A percentile compares a stretch with the other conserved stretches of the same genome.
phyloP scores from a whole-genome alignment of 2,797 vertebrate genomes.

The Coluber constrictor region DNA sequence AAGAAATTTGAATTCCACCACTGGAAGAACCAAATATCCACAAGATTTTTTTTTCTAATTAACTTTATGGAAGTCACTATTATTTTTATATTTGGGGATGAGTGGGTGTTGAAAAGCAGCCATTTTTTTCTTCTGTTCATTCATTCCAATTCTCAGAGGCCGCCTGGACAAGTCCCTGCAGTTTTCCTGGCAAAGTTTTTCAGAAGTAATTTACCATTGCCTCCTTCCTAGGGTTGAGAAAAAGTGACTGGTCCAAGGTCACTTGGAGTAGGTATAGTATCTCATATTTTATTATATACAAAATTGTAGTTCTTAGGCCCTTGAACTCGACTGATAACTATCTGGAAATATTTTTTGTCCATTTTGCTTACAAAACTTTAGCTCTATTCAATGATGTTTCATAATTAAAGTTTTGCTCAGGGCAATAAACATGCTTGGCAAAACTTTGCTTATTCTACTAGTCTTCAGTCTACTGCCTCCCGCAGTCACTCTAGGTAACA shows the following conservation, averaged over 20 bases:
- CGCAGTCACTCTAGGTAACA: neutral
- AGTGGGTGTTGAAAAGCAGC: fast-evolving
- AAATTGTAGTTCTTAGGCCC: neutral
- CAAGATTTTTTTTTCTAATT: neutral
- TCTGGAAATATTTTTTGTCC: neutral
- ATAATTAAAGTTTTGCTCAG: neutral
- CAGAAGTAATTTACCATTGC: neutral
- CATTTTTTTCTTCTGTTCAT: neutral
- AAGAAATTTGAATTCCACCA: no score
- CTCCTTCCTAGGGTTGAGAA: neutral
- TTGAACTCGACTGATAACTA: neutral
- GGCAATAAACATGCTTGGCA: neutral
- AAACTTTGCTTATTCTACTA: neutral
- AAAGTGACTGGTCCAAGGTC: neutral
- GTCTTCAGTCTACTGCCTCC: neutral
- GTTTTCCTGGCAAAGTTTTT: neutral
- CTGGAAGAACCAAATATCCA: neutral
- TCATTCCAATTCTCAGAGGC: neutral
- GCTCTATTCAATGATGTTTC: neutral
- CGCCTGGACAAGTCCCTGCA: neutral
- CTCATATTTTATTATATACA: neutral
- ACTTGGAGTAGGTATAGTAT: neutral
- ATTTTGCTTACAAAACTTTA: neutral
- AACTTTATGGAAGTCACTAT: neutral
- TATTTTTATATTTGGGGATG: neutral